These are phyloP conservation scores for Holacanthella duospinosa DNA, from an alignment of 2,888 invertebrate species.

Conservation along the genomic window DNA sequence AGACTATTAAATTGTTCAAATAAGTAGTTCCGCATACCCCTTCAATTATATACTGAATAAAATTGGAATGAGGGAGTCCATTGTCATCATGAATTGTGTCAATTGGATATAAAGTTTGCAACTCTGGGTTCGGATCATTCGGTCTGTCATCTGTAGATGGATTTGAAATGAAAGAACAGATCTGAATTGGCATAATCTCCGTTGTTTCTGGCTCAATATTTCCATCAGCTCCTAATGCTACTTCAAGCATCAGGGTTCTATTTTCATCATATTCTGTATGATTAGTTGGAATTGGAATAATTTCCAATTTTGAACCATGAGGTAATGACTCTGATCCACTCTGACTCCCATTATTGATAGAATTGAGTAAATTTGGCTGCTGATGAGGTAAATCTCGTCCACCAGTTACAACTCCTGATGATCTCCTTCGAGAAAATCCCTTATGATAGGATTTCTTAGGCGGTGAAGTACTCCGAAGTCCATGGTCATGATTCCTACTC, in stretches of 20 bases:
- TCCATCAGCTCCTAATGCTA: neutral
- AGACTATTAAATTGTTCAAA: neutral
- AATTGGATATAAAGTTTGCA: neutral
- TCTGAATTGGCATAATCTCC: neutral
- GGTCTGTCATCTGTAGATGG: neutral
- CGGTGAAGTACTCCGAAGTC: neutral
- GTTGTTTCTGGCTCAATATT: neutral
- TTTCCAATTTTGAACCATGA: neutral
- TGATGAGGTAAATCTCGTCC: neutral
- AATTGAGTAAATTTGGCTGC: neutral
- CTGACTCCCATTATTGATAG: neutral
- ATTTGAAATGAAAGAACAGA: neutral
- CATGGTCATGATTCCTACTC: neutral
- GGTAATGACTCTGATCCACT: no score
- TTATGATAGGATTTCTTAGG: neutral
- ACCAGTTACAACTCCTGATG: neutral
- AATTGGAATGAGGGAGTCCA: neutral
- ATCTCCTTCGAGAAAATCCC: neutral
- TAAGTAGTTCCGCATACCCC: neutral
- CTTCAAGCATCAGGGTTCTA: neutral
- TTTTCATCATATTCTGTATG: neutral
- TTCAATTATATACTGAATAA: constrained; percentile 6
- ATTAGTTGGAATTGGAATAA: neutral
- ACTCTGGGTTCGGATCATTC: neutral
- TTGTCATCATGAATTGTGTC: neutral